Percentiles rank a stretch among this genome's conserved stretches.
Evolutionary conservation across 2,888 invertebrate species (phyloP).

Genomic region (Congeria kusceri): DNA sequence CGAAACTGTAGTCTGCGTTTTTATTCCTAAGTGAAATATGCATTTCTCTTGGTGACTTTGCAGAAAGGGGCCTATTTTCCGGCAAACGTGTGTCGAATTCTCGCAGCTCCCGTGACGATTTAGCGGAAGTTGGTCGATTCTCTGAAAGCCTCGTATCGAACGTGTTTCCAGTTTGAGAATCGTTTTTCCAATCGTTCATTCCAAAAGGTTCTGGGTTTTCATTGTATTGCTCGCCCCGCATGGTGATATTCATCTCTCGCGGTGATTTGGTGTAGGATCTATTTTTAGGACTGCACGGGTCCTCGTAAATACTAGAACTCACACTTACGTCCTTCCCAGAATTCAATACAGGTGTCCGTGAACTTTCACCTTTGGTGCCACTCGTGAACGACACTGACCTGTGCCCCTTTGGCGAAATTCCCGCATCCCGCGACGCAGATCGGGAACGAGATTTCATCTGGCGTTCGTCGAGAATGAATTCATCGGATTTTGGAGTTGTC

Average conservation of each 20-base stretch:
- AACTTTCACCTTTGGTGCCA: constrained; percentile 45
- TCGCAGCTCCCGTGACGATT: constrained; percentile 24
- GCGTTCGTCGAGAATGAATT: constrained; percentile 54
- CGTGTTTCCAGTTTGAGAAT: constrained; percentile 14
- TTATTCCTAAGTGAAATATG: constrained; percentile 36
- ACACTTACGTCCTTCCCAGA: constrained; percentile 18
- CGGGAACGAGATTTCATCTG: constrained; percentile 42
- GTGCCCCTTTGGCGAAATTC: constrained; percentile 61
- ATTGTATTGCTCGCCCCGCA: constrained; percentile 26
- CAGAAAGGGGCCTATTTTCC: constrained; percentile 46
- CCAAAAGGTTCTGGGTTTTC: constrained; percentile 24
- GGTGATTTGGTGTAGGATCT: constrained; percentile 39
- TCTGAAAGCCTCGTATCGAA: constrained; percentile 46
- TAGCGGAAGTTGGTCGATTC: constrained; percentile 45
- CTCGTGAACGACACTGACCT: constrained; percentile 54
- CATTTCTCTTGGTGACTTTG: constrained; percentile 49
- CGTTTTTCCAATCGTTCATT: constrained; percentile 45
- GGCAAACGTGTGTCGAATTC: constrained; percentile 25
- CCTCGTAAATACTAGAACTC: constrained; percentile 21
- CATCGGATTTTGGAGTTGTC: constrained; percentile 66
- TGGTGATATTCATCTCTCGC: constrained; percentile 35
- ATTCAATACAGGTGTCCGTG: constrained; percentile 33
- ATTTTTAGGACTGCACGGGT: constrained; percentile 39
- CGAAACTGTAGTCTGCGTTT: constrained; percentile 16
- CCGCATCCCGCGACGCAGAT: constrained; percentile 56